Evolutionary conservation across 2,888 invertebrate genomes (phyloP).

Genomic region (Argyresthia albistria): DNA sequence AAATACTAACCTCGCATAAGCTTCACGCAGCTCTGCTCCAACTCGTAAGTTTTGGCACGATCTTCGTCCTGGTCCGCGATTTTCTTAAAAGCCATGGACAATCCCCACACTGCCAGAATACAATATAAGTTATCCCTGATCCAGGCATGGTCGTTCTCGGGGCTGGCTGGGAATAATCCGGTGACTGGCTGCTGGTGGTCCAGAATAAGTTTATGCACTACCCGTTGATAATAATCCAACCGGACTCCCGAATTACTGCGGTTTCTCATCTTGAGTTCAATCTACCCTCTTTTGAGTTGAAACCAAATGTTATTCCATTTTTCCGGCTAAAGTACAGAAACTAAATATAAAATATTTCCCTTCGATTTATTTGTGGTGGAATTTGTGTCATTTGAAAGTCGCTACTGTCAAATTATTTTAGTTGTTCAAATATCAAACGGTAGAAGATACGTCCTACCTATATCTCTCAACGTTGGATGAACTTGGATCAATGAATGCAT

Average conservation of each 20-base stretch:
- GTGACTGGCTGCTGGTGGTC: constrained; percentile 97
- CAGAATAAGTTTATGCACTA: constrained; percentile 94
- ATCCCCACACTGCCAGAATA: constrained; percentile 97
- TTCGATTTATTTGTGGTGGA: background rate
- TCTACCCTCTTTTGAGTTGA: background rate
- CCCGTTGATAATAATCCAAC: constrained; percentile 95
- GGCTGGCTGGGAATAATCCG: constrained; percentile 94
- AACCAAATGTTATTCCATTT: background rate
- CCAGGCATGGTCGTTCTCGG: constrained; percentile 95
- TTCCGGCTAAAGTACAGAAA: background rate
- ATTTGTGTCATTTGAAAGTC: constrained; percentile 57
- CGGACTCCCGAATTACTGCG: constrained; percentile 93
- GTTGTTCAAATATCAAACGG: background rate
- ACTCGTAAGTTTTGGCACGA: constrained; percentile 96
- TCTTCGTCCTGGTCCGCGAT: constrained; percentile 99
- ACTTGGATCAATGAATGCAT: too few relatives aligned
- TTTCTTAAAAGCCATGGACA: constrained; percentile 98
- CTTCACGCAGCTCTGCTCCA: constrained; percentile 94
- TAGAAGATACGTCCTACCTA: too few relatives aligned
- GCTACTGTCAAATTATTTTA: constrained; percentile 16
- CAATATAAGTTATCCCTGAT: constrained; percentile 98
- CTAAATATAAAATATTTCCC: background rate
- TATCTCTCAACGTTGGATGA: too few relatives aligned
- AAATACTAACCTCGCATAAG: constrained; percentile 78
- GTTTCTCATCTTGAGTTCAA: constrained; percentile 79